Conservation (phyloP, 2,113 vertebrate species). For the Albula goreensis region DNA sequence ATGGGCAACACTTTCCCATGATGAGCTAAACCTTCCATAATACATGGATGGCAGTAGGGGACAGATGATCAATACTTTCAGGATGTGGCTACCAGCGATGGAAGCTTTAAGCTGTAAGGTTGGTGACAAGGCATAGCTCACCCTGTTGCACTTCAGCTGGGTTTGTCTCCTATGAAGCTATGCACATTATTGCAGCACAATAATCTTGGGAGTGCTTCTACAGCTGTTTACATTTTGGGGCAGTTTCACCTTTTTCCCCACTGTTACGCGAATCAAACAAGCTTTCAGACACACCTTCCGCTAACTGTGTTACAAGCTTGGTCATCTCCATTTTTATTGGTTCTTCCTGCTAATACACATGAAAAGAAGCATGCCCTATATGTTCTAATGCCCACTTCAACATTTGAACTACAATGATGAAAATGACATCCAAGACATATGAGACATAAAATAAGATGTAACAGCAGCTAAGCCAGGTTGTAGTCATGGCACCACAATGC, state of each 20-base stretch:
- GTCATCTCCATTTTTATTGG: too few relatives aligned
- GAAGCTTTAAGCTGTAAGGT: not conserved
- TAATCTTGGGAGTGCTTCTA: not conserved
- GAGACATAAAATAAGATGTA: not conserved
- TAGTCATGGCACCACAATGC: not conserved
- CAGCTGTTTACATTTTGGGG: not conserved
- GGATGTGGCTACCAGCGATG: not conserved
- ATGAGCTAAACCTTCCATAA: not conserved
- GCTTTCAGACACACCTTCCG: not conserved
- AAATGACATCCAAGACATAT: too few relatives aligned
- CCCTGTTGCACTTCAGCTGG: not conserved
- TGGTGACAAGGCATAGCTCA: too few relatives aligned
- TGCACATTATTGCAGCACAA: not conserved
- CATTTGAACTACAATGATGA: too few relatives aligned
- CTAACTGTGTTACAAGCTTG: not conserved
- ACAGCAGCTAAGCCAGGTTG: not conserved
- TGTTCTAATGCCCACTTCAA: too few relatives aligned
- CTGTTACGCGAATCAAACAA: not conserved
- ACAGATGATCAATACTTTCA: not conserved
- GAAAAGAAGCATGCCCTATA: too few relatives aligned
- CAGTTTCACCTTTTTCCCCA: not conserved
- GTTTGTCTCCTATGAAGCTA: not conserved
- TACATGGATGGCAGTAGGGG: not conserved
- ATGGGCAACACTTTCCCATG: not conserved
- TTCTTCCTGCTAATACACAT: too few relatives aligned